A percentile compares a stretch with the other conserved stretches of the same genome.
Evolutionary conservation across 2,888 invertebrate genomes (phyloP).

Genomic region (Caenorhabditis drosophilae): DNA sequence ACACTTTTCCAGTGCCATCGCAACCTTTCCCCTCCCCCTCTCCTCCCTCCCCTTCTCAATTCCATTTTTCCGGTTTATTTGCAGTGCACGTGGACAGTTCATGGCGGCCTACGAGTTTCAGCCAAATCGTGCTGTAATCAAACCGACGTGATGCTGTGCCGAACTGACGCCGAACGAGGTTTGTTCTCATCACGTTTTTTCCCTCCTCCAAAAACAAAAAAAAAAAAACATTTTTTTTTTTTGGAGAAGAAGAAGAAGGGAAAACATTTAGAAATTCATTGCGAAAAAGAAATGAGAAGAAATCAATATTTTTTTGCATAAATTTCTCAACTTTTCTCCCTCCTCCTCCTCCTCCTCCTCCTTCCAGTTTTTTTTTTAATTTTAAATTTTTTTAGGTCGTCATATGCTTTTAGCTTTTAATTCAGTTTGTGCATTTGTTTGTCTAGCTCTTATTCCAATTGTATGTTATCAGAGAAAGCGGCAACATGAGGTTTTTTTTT

Average conservation of each 20-base stretch:
- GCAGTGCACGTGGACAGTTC: slow-evolving; percentile 66
- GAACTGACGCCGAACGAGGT: slow-evolving; percentile 50
- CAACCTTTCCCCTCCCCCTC: too few relatives aligned
- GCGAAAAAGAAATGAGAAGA: too few relatives aligned
- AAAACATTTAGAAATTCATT: too few relatives aligned
- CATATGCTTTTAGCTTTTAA: slow-evolving; percentile 59
- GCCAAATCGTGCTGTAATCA: slow-evolving; percentile 61
- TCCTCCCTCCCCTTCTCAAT: not conserved
- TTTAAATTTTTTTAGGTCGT: slow-evolving; percentile 42
- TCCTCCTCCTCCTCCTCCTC: too few relatives aligned
- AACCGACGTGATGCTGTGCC: slow-evolving; percentile 26
- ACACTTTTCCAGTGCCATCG: too few relatives aligned
- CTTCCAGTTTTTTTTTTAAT: too few relatives aligned
- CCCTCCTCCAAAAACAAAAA: too few relatives aligned
- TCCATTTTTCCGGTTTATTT: slow-evolving; percentile 17
- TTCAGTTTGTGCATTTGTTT: slow-evolving; percentile 56
- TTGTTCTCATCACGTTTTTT: slow-evolving; percentile 33
- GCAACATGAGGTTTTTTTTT: slow-evolving; percentile 53
- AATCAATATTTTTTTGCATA: slow-evolving; percentile 8
- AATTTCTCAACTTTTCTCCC: not conserved
- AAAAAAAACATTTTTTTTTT: too few relatives aligned
- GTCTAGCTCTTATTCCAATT: slow-evolving; percentile 60
- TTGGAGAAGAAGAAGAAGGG: too few relatives aligned
- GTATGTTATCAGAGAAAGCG: slow-evolving; percentile 53
- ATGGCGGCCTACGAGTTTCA: slow-evolving; percentile 58